Percentiles rank a stretch among this genome's conserved stretches.
phyloP scores from a whole-genome alignment of 1,140 invertebrate genomes.

The Cotesia typhae region DNA sequence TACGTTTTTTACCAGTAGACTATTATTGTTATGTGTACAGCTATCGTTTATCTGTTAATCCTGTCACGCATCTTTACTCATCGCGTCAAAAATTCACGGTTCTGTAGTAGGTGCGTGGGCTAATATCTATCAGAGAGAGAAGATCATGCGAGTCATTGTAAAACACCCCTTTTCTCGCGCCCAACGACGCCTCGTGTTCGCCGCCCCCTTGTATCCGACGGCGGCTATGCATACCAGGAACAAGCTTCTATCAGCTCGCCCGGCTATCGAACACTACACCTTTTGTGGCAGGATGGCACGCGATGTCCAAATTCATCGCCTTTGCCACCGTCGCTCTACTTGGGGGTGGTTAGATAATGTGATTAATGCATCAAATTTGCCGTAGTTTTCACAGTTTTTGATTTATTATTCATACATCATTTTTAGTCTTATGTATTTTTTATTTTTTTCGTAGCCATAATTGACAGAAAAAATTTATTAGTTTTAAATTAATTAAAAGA shows the following conservation, averaged over 20 bases:
- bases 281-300: slow-evolving; percentile 59
- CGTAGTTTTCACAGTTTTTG: slow-evolving; percentile 29
- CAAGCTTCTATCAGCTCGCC: slow-evolving; percentile 7
- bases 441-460: neutral
- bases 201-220: slow-evolving; percentile 37
- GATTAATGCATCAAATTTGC: slow-evolving; percentile 38
- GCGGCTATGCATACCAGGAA: slow-evolving; percentile 25
- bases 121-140: slow-evolving; percentile 50
- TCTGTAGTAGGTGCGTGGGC: slow-evolving; percentile 54
- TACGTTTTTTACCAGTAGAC: too few relatives aligned
- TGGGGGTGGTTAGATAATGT: slow-evolving; percentile 30
- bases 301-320: slow-evolving; percentile 62
- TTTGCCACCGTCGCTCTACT: slow-evolving; percentile 24
- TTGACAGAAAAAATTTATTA: too few relatives aligned
- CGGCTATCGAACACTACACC: slow-evolving; percentile 30
- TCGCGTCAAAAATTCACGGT: slow-evolving; percentile 37
- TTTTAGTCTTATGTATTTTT: neutral
- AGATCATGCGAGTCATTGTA: slow-evolving; percentile 54
- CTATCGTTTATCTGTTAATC: slow-evolving; percentile 36
- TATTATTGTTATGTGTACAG: neutral
- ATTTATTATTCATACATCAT: slow-evolving; percentile 17
- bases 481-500: too few relatives aligned
- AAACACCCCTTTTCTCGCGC: slow-evolving; percentile 61
- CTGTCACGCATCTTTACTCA: slow-evolving; percentile 26
- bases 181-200: slow-evolving; percentile 32